Conservation (phyloP, 2,888 invertebrate genomes). For the Xylota sylvarum region DNA sequence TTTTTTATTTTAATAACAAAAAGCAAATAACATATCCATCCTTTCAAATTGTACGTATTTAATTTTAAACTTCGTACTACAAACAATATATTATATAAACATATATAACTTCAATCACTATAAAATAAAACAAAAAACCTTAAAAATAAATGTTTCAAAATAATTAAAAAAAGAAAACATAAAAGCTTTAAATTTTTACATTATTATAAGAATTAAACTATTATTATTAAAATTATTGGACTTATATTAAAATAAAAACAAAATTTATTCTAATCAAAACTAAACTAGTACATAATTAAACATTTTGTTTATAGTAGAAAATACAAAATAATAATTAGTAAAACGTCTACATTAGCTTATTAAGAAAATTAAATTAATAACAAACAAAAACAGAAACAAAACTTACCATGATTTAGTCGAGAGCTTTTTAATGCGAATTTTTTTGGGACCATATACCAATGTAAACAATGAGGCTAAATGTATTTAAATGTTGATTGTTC, state of each 20-base stretch:
- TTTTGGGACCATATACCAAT: constrained; percentile 75
- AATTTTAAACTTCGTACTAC: no score
- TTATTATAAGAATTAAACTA: constrained; percentile 52
- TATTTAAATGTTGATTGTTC: constrained; percentile 67
- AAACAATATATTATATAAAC: not conserved
- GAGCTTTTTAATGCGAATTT: constrained; percentile 73
- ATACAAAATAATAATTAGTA: constrained; percentile 27
- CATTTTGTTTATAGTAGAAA: constrained; percentile 49
- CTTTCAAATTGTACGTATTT: not conserved
- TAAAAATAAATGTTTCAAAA: constrained; percentile 38
- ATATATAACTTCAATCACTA: constrained; percentile 17
- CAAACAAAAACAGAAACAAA: constrained; percentile 19
- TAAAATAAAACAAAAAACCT: not conserved
- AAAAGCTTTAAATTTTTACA: constrained; percentile 75
- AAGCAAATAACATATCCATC: constrained; percentile 40
- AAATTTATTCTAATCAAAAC: constrained; percentile 35
- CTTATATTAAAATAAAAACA: constrained; percentile 35
- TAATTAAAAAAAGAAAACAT: constrained; percentile 32
- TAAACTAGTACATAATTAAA: constrained; percentile 27
- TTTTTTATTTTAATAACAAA: not conserved
- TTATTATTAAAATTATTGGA: constrained; percentile 53
- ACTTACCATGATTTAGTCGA: constrained; percentile 50
- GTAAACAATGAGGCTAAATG: constrained; percentile 74
- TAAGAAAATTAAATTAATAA: constrained; percentile 25
- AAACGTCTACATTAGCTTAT: constrained; percentile 22